phyloP scores from a whole-genome alignment of 2,888 invertebrate genomes.

The Galeruca laticollis region DNA sequence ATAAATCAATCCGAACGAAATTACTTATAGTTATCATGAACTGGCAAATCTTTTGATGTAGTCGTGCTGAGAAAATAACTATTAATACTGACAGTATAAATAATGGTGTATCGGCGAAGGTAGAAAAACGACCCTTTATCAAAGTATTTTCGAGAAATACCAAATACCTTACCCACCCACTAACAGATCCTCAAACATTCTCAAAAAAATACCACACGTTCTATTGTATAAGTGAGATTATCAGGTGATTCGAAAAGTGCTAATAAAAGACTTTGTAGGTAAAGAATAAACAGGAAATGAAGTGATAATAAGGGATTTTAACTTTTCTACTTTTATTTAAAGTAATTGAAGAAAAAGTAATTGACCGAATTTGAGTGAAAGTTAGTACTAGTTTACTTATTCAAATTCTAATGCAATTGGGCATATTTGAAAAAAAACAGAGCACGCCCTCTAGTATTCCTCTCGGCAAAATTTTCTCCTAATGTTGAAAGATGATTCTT shows the following conservation, averaged over 20 bases:
- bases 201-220: slow-evolving; percentile 20
- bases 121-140: slow-evolving; percentile 36
- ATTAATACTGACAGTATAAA: slow-evolving; percentile 40
- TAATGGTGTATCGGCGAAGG: slow-evolving; percentile 38
- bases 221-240: slow-evolving; percentile 25
- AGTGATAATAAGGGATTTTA: not conserved
- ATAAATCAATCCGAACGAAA: slow-evolving; percentile 11
- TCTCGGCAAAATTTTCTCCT: too few species aligned
- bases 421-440: too few species aligned
- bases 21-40: slow-evolving; percentile 24
- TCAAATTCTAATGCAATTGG: too few species aligned
- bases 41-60: slow-evolving; percentile 18
- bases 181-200: slow-evolving; percentile 29
- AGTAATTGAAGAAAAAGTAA: not conserved
- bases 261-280: slow-evolving; percentile 5
- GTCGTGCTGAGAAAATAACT: slow-evolving; percentile 36
- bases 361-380: too few species aligned
- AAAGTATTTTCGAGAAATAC: slow-evolving; percentile 36
- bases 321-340: not conserved
- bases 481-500: too few species aligned
- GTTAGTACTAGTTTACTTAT: too few species aligned
- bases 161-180: slow-evolving; percentile 40
- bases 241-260: slow-evolving; percentile 20
- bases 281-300: slow-evolving; percentile 1
- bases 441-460: too few species aligned